Base-by-base conservation (phyloP, 1,140 invertebrate species). In the Danaus plexippus region DNA sequence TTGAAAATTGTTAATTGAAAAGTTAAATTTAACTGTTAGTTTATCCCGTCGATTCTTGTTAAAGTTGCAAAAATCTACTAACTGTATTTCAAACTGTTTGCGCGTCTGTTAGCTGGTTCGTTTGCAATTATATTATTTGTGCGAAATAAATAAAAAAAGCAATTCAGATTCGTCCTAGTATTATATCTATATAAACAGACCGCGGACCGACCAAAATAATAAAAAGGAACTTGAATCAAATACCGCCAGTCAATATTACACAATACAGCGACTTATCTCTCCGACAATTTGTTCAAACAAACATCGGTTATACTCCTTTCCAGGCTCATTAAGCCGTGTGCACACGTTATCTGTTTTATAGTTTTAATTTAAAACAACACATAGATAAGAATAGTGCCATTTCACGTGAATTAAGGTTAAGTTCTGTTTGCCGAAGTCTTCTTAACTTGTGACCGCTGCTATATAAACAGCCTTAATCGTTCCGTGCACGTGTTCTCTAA, bases 321-420 rank as follows among this genome's bases (percentile, higher is more conserved):
- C 60, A 54, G 59, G 60, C 64, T 68, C 64, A 69, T 69, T 69
- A 72, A 72, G 64, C 57, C 52, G 32, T 52, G 64, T 52, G 69
- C 59, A 71, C 64, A 67, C 61, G 48, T 63, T 71, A 71, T 68
- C 66, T 64, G 58, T 48, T 67, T 69, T 66, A 72, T 69, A 69
- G 69, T 67, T 72, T 72, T 72, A 72, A 72, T 72, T 72, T 72
- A 72, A 72, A 72, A 72, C 67, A 72, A 72, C 67, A 72, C 32
- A 67, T 66, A 72, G 69, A 72, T 62, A 48, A 59, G 11, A 47
- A 50, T 55, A 66, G 66, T 63, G 63, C 61, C 65, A 67, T 72
- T 72, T 72, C 69, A 63, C 61, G 63, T 64, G 69, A 71, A 71
- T 72, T 69, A 63, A 66, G 66, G 63, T 32, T 65, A 62, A 49